Evolutionary conservation across 2,797 vertebrate genomes (phyloP).

Genomic region (Onychomys leucogaster): DNA sequence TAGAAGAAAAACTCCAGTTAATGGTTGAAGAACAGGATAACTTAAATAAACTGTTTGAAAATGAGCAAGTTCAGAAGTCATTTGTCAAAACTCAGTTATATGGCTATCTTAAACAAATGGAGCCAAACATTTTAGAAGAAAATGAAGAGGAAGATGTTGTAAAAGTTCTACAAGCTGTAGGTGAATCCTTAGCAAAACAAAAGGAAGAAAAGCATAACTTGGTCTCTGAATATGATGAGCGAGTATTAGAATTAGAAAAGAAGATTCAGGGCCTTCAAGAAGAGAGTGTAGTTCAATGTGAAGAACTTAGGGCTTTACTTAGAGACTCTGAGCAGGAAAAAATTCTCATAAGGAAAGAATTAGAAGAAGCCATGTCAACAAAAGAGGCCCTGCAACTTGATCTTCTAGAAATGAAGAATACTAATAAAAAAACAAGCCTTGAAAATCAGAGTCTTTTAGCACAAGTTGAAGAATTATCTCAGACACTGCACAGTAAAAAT

Average conservation of each 20-base stretch:
- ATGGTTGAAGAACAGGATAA: constrained; percentile 83
- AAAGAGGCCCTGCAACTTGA: constrained; percentile 90
- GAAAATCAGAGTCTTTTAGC: constrained; percentile 91
- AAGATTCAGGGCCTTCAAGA: constrained; percentile 88
- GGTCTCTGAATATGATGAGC: constrained; percentile 81
- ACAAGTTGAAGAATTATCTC: constrained; percentile 85
- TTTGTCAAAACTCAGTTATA: constrained; percentile 83
- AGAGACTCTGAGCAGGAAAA: constrained; percentile 91
- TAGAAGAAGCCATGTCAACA: constrained; percentile 90
- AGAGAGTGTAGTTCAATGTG: constrained; percentile 86
- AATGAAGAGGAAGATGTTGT: constrained; percentile 81
- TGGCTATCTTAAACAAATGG: constrained; percentile 83
- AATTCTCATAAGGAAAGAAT: constrained; percentile 87
- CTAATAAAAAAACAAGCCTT: constrained; percentile 89
- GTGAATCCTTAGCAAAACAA: constrained; percentile 83
- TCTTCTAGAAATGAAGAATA: constrained; percentile 90
- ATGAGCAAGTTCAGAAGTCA: constrained; percentile 81
- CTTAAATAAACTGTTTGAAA: constrained; percentile 83
- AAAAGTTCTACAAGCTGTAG: constrained; percentile 82
- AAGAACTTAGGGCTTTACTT: constrained; percentile 89
- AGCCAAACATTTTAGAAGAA: constrained; percentile 69
- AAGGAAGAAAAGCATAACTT: constrained; percentile 85
- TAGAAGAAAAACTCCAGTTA: constrained; percentile 85
- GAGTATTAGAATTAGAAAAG: constrained; percentile 77
- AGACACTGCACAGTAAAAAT: constrained; percentile 84